Evolutionary conservation across 2,888 invertebrate genomes (phyloP).

Genomic region (Idaea dimidiata): DNA sequence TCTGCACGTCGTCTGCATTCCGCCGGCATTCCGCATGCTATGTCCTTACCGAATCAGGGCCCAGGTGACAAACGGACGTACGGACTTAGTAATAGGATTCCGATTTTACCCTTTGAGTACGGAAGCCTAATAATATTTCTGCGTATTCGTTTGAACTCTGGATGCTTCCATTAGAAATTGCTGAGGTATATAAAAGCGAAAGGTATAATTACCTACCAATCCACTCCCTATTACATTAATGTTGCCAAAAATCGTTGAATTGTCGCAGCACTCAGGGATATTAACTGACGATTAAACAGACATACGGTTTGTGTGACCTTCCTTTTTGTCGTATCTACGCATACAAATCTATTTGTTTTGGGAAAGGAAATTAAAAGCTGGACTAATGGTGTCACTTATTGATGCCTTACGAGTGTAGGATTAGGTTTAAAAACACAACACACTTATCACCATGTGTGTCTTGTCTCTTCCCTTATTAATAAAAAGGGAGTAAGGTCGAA

Average conservation of each 20-base stretch:
- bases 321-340: conserved; percentile 16
- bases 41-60: too few relatives aligned
- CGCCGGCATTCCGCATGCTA: too few relatives aligned
- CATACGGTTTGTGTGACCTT: conserved; percentile 22
- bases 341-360: conserved; percentile 33
- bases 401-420: not conserved
- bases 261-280: conserved; percentile 40
- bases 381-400: conserved; percentile 31
- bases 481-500: too few relatives aligned
- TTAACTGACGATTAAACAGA: conserved; percentile 32
- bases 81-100: too few relatives aligned
- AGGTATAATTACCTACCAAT: not conserved
- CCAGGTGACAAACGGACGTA: too few relatives aligned
- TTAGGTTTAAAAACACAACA: not conserved
- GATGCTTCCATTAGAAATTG: too few relatives aligned
- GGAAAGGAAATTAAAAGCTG: conserved; percentile 42
- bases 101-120: too few relatives aligned
- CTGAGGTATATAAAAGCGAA: not conserved
- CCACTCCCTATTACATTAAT: not conserved
- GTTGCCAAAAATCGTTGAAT: conserved; percentile 23
- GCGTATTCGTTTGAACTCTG: too few relatives aligned
- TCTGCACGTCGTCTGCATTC: too few relatives aligned
- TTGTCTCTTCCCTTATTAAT: too few relatives aligned
- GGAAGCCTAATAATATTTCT: too few relatives aligned
- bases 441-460: too few relatives aligned